A percentile compares a stretch with the other conserved stretches of the same genome.
Conservation (phyloP, 2,888 invertebrate species). For the Papilio elwesi region DNA sequence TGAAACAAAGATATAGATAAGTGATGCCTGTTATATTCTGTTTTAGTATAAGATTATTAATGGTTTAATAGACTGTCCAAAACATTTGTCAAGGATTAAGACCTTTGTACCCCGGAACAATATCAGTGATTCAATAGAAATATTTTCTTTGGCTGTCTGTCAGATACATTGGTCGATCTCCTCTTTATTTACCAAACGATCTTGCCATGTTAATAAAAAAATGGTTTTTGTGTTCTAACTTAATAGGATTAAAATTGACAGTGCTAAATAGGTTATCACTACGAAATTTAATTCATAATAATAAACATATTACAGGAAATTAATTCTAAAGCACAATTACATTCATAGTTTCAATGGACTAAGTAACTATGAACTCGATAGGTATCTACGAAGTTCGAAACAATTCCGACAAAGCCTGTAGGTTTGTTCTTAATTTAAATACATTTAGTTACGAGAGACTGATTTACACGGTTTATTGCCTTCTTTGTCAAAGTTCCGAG, state of each 20-base stretch:
- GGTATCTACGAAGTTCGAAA: slow-evolving; percentile 22
- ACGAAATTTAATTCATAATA: too few species aligned
- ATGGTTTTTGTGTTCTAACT: too few species aligned
- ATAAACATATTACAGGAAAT: neutral
- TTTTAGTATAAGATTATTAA: neutral
- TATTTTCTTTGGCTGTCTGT: neutral
- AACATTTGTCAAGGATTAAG: slow-evolving; percentile 16
- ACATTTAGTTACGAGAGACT: neutral
- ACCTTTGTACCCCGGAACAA: neutral
- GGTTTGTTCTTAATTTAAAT: slow-evolving; percentile 4
- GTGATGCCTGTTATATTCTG: too few species aligned
- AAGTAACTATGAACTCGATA: slow-evolving; percentile 2
- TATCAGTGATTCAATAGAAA: neutral
- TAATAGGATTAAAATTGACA: too few species aligned
- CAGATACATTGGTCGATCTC: neutral
- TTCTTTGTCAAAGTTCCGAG: neutral
- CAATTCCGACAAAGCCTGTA: slow-evolving; percentile 7
- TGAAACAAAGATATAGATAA: too few species aligned
- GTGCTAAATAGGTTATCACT: too few species aligned
- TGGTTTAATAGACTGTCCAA: neutral
- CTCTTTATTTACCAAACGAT: neutral
- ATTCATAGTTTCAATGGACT: neutral
- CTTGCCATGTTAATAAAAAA: too few species aligned
- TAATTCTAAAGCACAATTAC: neutral
- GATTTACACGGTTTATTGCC: neutral